These are phyloP conservation scores for Hippocampus barbouri DNA, from an alignment of 2,113 vertebrate genomes.

Conservation along the genomic window DNA sequence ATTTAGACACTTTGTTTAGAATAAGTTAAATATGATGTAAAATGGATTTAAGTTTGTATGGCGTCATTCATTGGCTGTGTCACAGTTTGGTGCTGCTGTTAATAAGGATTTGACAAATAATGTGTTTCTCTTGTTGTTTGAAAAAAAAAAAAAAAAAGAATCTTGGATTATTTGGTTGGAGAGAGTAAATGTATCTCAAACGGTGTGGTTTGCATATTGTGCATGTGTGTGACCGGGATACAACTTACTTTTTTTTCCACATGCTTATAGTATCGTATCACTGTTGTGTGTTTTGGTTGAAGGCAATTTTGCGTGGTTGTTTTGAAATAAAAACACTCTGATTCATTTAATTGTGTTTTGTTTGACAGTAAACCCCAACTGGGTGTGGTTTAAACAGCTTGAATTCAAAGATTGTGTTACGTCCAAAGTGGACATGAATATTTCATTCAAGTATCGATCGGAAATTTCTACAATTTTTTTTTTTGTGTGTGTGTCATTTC, in stretches of 20 bases:
- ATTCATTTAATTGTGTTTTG: too few relatives aligned
- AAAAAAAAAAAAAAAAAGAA: background rate
- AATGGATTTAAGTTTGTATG: constrained; percentile 19
- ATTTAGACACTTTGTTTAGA: constrained; percentile 19
- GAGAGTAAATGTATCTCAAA: background rate
- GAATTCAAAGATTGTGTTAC: background rate
- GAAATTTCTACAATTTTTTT: too few relatives aligned
- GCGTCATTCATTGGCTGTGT: constrained; percentile 27
- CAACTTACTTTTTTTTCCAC: too few relatives aligned
- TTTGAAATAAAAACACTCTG: too few relatives aligned
- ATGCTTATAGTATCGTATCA: background rate
- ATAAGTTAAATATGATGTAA: constrained; percentile 21
- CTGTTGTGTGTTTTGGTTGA: background rate
- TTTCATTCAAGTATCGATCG: too few relatives aligned
- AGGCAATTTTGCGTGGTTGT: too few relatives aligned
- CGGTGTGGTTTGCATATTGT: too few relatives aligned
- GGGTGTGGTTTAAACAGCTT: background rate
- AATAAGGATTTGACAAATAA: constrained; percentile 17
- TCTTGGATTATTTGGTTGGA: background rate
- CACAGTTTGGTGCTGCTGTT: constrained; percentile 19
- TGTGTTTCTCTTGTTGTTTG: background rate
- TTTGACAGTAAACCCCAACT: too few relatives aligned
- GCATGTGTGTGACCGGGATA: too few relatives aligned
- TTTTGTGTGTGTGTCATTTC: too few relatives aligned
- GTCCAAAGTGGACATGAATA: background rate